Conservation (phyloP, 2,888 invertebrate genomes). For the Chrysolina haemoptera region DNA sequence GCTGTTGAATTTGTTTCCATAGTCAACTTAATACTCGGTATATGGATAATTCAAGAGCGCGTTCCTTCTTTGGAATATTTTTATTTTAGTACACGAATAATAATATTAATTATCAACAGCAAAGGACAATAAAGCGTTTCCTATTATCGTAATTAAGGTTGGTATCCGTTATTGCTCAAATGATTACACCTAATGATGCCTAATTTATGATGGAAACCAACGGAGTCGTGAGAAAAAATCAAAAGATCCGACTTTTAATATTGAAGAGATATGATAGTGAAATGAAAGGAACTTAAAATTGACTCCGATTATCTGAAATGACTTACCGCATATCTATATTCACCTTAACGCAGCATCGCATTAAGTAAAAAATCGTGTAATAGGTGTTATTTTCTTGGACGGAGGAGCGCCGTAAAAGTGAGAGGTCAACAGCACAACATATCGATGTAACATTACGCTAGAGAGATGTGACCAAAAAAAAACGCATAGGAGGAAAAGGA, state of each 20-base stretch:
- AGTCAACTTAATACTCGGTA: neutral
- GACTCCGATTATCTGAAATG: neutral
- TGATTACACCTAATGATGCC: constrained; percentile 29
- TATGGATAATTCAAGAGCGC: neutral
- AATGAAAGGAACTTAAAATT: constrained; percentile 1
- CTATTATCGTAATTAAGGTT: constrained; percentile 29
- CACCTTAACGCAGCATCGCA: neutral
- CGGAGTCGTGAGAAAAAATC: constrained; percentile 25
- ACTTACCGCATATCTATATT: neutral
- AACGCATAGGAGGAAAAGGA: constrained; percentile 7
- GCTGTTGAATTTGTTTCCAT: too few species aligned
- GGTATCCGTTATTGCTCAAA: constrained; percentile 31
- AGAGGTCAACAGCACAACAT: constrained; percentile 36
- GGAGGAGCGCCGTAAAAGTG: constrained; percentile 23
- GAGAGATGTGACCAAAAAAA: constrained; percentile 4
- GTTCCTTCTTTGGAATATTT: neutral
- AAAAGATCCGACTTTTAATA: constrained; percentile 15
- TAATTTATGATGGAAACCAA: constrained; percentile 32
- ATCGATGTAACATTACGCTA: constrained; percentile 14
- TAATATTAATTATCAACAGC: constrained; percentile 11
- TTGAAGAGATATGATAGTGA: constrained; percentile 8
- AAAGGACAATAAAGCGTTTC: constrained; percentile 11
- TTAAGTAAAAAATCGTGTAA: constrained; percentile 4
- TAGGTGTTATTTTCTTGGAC: constrained; percentile 23
- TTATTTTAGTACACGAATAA: neutral